Evolutionary conservation across 2,113 vertebrate genomes (phyloP).

Genomic region (Fukomys damarensis): DNA sequence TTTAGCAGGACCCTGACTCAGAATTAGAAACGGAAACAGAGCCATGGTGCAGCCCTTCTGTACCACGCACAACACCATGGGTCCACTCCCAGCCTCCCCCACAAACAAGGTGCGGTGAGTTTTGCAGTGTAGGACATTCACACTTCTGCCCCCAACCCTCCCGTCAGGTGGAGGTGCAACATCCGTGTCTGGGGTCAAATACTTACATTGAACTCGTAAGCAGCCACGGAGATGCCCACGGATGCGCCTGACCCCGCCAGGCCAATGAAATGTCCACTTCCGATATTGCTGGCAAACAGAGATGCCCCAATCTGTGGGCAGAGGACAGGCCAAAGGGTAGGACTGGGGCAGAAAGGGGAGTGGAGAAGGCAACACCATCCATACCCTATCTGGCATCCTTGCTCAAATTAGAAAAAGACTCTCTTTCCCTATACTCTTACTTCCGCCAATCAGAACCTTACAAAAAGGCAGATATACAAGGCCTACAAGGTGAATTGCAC

Average conservation of each 20-base stretch:
- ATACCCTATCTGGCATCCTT: not conserved
- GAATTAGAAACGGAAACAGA: not conserved
- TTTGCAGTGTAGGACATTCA: not conserved
- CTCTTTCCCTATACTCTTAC: not conserved
- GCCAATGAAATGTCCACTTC: slow-evolving; percentile 97
- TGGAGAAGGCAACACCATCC: not conserved
- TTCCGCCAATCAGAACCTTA: not conserved
- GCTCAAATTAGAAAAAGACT: not conserved
- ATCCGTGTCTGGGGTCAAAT: fast-evolving
- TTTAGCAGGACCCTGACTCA: not conserved
- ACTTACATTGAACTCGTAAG: slow-evolving; percentile 97
- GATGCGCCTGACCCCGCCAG: slow-evolving; percentile 96
- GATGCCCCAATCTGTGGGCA: slow-evolving; percentile 93
- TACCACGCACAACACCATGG: not conserved
- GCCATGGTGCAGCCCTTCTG: not conserved
- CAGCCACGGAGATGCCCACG: slow-evolving; percentile 90
- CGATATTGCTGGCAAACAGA: slow-evolving; percentile 97
- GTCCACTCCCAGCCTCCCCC: not conserved
- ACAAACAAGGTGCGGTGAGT: not conserved
- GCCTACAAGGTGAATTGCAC: not conserved
- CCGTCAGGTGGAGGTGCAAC: not conserved
- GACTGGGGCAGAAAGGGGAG: not conserved
- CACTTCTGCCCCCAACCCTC: not conserved
- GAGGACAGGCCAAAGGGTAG: not conserved
- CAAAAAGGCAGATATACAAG: not conserved